Evolutionary conservation across 2,113 vertebrate species (phyloP), one percentile per base, ranked within the genome.

Genomic region (Plectropomus leopardus): DNA sequence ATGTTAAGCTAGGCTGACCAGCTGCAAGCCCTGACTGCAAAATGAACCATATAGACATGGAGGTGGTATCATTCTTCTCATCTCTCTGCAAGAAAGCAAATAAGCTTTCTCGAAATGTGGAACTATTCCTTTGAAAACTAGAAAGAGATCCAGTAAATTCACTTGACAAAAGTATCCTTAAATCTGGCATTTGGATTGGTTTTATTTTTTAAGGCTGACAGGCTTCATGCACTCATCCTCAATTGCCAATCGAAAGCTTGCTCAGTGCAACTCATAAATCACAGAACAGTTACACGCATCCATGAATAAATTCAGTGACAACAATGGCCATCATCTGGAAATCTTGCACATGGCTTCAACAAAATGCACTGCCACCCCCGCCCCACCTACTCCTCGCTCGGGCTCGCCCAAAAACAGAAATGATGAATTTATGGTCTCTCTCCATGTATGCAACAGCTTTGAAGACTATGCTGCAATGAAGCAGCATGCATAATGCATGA

Each of bases 401-500:
- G 58, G 36, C 73, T 72, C 34, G 14, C 57, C 73, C 72, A 51
- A 60, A 76, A 83, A 69, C 76, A 84, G 78, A 85, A 84, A 86
- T 86, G 58, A 84, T 82, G 67, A 86, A 91, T 92, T 88, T 74
- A 61, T 63, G 78, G 66, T 82, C 76, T 86, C 60, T 55, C 64
- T 72, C 73, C 51, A 51, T 79, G 83, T 76, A 69, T 74, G 80
- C 59, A 58, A 64, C 65, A 55, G 72, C 89, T 86, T 90, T 86
- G 82, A 90, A 89, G 85, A 85, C 85, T 66, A 5, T 68, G 75
- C 87, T 65, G 89, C 89, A 83, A 84, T 85, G 75, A 86, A 85
- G 76, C 68, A 5, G 30, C 0, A 86, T 93, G 80, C 87, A 92
- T 92, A 83, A 93, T 91, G 82, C 86, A 93, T 91, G 83, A 86